Percentiles rank a stretch among this genome's conserved stretches.
These are phyloP conservation scores for Todiramphus saurophagus DNA, from an alignment of 2,113 vertebrate genomes.

Conservation along the genomic window DNA sequence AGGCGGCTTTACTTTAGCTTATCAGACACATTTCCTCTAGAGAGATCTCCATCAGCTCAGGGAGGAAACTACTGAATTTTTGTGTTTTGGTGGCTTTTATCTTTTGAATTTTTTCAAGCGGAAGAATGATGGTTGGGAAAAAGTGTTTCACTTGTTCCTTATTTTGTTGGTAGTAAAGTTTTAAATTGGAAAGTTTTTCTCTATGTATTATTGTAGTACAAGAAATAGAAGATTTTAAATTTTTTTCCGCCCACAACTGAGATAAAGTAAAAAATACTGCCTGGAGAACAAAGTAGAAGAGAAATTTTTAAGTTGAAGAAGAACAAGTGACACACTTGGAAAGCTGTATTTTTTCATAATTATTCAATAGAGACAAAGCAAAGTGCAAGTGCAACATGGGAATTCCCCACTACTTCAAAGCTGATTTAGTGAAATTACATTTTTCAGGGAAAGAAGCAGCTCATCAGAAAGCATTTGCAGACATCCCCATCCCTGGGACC, in stretches of 20 bases:
- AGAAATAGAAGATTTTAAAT: neutral
- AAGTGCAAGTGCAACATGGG: neutral
- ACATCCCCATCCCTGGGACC: neutral
- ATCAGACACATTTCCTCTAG: slow-evolving; percentile 49
- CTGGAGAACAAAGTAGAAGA: neutral
- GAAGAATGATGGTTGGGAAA: neutral
- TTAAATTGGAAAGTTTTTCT: neutral
- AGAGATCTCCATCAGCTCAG: slow-evolving; percentile 51
- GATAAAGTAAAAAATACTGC: neutral
- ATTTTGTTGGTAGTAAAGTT: neutral
- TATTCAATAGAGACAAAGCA: slow-evolving; percentile 40
- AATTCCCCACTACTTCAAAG: neutral
- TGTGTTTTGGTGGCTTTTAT: slow-evolving; percentile 8
- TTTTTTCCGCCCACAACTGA: neutral
- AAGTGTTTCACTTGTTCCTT: neutral
- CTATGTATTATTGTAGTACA: neutral
- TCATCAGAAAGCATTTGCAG: neutral
- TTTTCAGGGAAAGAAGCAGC: slow-evolving; percentile 12
- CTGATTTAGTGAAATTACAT: slow-evolving; percentile 23
- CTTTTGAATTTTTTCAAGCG: neutral
- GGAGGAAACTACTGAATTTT: slow-evolving; percentile 28
- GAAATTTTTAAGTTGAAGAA: neutral
- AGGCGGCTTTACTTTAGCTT: slow-evolving; percentile 43
- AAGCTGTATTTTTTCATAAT: slow-evolving; percentile 50
- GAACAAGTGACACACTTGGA: neutral